Base-by-base conservation (phyloP, 2,113 vertebrate genomes). In the Mirounga angustirostris region DNA sequence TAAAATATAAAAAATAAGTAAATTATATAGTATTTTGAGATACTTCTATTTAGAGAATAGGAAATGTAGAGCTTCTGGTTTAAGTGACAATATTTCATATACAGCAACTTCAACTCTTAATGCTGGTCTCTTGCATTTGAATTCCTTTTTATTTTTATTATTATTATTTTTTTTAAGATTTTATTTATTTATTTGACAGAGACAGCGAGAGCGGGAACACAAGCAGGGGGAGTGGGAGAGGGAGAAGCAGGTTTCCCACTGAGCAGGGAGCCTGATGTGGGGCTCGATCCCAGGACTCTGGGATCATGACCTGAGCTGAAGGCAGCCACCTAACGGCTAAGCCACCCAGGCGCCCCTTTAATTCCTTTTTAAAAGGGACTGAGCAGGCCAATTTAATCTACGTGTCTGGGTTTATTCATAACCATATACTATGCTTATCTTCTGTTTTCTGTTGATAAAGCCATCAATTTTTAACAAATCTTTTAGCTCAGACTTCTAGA, bases 371-470 rank as follows among this genome's bases (percentile, higher is more conserved):
- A 28, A 76, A 76, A 16, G 43, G 36, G 52, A 63, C 4, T 52
- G 43, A 50, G 18, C 52, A 94, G 82, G 36, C 87, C 19, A 89
- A 97, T 36, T 94, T 83, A 89, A 94, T 83, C 76, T 82, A 54
- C 4, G 54, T 50, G n/a, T 36, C 59, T 89, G 36, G 52, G 40
- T 88, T 94, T 93, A 95, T 67, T 73, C 46, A 86, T 24, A 91
- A n/a, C 26, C 19, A 2, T 94, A 19, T 69, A 81, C 1, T 43
- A 28, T 59, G 73, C 8, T 50, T 94, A 24, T n/a, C 19, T 95
- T 90, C 79, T 95, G 14, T 85, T 22, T 94, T 36, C 16, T 92
- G 7, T 36, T 95, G 90, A 80, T 67, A 86, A 96, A 92, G 52
- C 8, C 30, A 97, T 79, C 56, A 36, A 56, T 67, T 84, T 81